These are phyloP conservation scores for Alsophila aescularia DNA, from an alignment of 2,888 invertebrate genomes.

Conservation along the genomic window DNA sequence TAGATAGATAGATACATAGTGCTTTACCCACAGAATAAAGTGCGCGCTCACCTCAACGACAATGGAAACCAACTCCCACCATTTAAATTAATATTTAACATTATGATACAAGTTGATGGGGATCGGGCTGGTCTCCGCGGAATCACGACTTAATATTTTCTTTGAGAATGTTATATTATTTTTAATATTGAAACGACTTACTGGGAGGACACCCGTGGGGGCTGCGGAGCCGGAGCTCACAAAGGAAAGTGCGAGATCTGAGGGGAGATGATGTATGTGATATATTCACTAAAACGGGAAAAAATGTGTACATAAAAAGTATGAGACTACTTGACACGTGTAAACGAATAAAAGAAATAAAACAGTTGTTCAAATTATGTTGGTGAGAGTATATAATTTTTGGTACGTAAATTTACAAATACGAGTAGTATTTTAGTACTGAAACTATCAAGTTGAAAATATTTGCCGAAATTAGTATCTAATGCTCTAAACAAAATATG, in stretches of 20 bases:
- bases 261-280: slow-evolving; percentile 28
- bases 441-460: too few relatives aligned
- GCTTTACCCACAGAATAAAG: too few relatives aligned
- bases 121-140: slow-evolving; percentile 73
- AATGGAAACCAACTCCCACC: slow-evolving; percentile 62
- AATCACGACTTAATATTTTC: slow-evolving; percentile 81
- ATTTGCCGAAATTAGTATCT: too few relatives aligned
- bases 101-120: slow-evolving; percentile 79
- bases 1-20: too few relatives aligned
- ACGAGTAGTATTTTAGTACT: too few relatives aligned
- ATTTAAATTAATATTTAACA: slow-evolving; percentile 78
- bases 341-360: slow-evolving; percentile 41
- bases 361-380: slow-evolving; percentile 8
- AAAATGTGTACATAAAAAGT: slow-evolving; percentile 60
- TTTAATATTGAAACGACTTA: slow-evolving; percentile 79
- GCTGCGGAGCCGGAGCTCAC: slow-evolving; percentile 65
- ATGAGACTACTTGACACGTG: slow-evolving; percentile 26
- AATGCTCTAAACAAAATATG: too few relatives aligned
- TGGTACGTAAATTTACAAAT: too few relatives aligned
- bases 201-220: slow-evolving; percentile 43
- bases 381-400: too few relatives aligned
- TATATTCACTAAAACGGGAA: slow-evolving; percentile 32
- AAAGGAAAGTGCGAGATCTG: slow-evolving; percentile 58
- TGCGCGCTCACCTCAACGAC: slow-evolving; percentile 11
- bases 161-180: slow-evolving; percentile 81